Percentiles rank a stretch among this genome's conserved stretches.
phyloP scores from a whole-genome alignment of 1,140 invertebrate genomes.

The Nylanderia fulva region DNA sequence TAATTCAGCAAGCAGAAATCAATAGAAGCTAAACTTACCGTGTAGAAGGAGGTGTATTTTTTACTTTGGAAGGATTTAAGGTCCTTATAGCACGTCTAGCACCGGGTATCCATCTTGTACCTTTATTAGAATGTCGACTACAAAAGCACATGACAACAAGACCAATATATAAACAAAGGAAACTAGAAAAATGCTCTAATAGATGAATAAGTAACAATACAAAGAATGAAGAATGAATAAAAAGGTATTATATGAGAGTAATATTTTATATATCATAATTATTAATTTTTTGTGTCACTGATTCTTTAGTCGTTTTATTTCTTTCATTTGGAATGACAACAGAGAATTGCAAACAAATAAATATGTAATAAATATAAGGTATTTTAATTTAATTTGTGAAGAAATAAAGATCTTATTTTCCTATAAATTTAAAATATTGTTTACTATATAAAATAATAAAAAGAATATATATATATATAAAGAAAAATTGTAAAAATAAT shows the following conservation, averaged over 20 bases:
- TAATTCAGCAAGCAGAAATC: neutral
- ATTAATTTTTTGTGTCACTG: neutral
- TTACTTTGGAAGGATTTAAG: constrained; percentile 60
- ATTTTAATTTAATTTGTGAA: neutral
- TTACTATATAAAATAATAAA: neutral
- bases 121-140: constrained; percentile 77
- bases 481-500: constrained; percentile 9
- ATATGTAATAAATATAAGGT: neutral
- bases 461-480: neutral
- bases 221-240: neutral
- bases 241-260: neutral
- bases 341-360: neutral
- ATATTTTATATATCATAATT: constrained; percentile 6
- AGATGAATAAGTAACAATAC: constrained; percentile 2
- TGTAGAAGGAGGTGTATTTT: constrained; percentile 44
- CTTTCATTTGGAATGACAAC: neutral
- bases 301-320: neutral
- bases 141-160: constrained; percentile 73
- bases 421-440: neutral
- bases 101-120: constrained; percentile 72
- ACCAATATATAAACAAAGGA: constrained; percentile 68
- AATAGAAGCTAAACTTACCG: constrained; percentile 75
- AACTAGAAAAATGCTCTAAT: constrained; percentile 34
- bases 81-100: constrained; percentile 76
- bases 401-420: neutral